Evolutionary conservation across 2,113 vertebrate genomes (phyloP).

Genomic region (Callocephalon fimbriatum): DNA sequence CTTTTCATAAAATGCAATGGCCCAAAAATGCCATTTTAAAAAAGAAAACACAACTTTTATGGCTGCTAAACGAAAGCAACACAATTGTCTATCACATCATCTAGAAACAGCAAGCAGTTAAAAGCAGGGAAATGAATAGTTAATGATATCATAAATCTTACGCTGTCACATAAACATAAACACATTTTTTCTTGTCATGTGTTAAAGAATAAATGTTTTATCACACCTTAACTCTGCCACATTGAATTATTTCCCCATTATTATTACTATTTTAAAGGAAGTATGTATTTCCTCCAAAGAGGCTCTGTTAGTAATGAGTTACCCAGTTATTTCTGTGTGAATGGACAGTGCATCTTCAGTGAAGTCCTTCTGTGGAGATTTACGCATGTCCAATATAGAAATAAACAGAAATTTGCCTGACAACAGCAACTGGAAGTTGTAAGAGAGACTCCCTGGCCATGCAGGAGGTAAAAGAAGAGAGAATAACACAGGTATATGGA

Average conservation of each 20-base stretch:
- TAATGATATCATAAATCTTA: conserved; percentile 37
- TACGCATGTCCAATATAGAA: no score
- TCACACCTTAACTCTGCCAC: background rate
- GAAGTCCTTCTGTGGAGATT: background rate
- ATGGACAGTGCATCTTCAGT: accelerated
- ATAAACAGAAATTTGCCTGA: background rate
- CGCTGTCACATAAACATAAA: background rate
- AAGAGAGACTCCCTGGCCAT: background rate
- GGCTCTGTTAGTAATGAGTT: background rate
- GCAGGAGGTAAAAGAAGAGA: background rate
- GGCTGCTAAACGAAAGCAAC: background rate
- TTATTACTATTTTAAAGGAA: background rate
- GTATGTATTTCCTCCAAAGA: background rate
- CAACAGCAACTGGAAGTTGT: background rate
- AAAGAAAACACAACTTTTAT: background rate
- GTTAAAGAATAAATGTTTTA: background rate
- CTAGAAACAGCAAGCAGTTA: background rate
- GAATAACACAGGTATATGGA: background rate
- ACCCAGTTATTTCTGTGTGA: background rate
- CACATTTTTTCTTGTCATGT: conserved; percentile 4
- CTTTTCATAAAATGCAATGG: background rate
- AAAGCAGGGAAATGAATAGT: conserved; percentile 30
- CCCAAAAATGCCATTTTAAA: background rate
- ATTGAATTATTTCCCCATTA: background rate
- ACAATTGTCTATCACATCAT: background rate